Evolutionary conservation across 2,888 invertebrate genomes (phyloP), one percentile per base, ranked within the genome.

Genomic region (Drosophila neonasuta): DNA sequence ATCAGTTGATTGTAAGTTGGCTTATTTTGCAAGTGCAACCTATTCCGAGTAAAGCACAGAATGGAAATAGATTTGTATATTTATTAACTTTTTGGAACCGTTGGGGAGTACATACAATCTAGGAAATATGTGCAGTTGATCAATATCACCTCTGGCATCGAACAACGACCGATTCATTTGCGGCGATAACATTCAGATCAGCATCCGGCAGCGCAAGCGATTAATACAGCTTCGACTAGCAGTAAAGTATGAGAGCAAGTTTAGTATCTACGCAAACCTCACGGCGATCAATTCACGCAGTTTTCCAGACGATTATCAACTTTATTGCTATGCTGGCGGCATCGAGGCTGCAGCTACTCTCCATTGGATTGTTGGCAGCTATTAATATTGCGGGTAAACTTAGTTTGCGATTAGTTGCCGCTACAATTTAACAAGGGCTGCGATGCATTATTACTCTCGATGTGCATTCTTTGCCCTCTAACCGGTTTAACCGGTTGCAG

Each of bases 41-140:
- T 51, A 60, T 68, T 70, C 52, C 62, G 68, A 82, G 71, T 85
- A 81, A 86, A 86, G 62, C 65, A 62, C 72, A 70, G 71, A 71
- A 48, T 60, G 56, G 59, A 71, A 74, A 63, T 42, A 62, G 52
- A 59, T 13, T 13, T 34, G 7, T 17, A 13, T 41, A 45, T 13
- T 63, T 64, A 7, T 60, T 24, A n/a, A 51, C 17, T 48, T 51
- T 20, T 13, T 46, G 30, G 32, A n/a, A n/a, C 32, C 10, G 29
- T 32, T 50, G 17, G 41, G 50, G 30, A 8, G 6, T 13, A 24
- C 9, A 60, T 24, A 29, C 42, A 9, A 54, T 45, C 17, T 11
- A 17, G 17, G 2, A 24, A 11, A 46, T 45, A 50, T 9, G 32
- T 36, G 10, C 32, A 41, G 30, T 24, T 41, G 17, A 44, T 11